Conservation (phyloP, 2,113 vertebrate species). For the Mormyrus lacerda region DNA sequence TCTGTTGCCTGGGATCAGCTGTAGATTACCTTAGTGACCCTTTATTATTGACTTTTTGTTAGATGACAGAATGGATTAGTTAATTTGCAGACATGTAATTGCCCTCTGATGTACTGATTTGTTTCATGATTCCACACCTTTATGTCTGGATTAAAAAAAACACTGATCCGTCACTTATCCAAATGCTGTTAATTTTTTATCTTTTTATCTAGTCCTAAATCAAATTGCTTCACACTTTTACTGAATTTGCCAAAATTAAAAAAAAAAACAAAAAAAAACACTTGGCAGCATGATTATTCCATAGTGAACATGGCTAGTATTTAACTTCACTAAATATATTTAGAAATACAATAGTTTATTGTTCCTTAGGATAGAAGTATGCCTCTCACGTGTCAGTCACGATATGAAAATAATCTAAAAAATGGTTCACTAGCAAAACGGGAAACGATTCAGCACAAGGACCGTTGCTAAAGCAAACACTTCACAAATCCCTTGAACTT, state of each 20-base stretch:
- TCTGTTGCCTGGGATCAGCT: neutral
- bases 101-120: neutral
- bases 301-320: neutral
- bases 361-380: neutral
- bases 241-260: neutral
- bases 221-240: neutral
- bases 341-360: neutral
- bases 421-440: neutral
- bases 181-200: neutral
- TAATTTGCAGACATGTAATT: neutral
- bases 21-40: neutral
- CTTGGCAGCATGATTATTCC: neutral
- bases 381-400: neutral
- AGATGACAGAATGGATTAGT: neutral
- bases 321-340: neutral
- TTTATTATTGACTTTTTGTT: neutral
- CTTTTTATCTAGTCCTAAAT: neutral
- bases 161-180: neutral
- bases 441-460: neutral
- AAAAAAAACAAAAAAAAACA: neutral
- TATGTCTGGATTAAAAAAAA: neutral
- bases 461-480: neutral
- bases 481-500: neutral
- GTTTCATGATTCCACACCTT: neutral
- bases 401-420: neutral